Conservation (phyloP, 92 coral and sea anemone species). For the Meandrina meandrites region DNA sequence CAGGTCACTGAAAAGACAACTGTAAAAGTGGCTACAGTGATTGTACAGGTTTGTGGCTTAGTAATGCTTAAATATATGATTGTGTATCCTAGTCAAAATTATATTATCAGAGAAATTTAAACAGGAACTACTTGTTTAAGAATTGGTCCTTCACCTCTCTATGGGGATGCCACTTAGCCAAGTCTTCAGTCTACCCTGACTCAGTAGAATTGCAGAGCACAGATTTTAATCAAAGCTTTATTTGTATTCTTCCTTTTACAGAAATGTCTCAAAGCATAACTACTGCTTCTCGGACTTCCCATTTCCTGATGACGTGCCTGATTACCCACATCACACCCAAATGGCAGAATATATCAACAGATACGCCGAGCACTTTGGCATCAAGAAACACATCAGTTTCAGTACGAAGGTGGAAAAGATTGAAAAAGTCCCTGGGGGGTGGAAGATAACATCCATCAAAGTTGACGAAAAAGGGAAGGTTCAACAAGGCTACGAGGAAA, state of each 20-base stretch:
- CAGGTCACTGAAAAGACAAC: too few species aligned
- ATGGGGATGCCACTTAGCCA: too few species aligned
- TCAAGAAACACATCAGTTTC: constrained; percentile 57
- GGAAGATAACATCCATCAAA: constrained; percentile 59
- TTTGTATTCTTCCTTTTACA: constrained; percentile 29
- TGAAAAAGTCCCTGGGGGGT: constrained; percentile 40
- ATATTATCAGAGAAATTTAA: too few species aligned
- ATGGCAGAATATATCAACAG: constrained; percentile 66
- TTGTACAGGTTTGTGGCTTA: too few species aligned
- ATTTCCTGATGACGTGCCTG: constrained; percentile 75
- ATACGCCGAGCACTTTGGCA: constrained; percentile 70
- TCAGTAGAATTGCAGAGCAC: background rate
- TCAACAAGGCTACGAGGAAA: constrained; percentile 7
- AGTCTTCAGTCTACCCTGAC: too few species aligned
- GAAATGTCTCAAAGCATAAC: constrained; percentile 82
- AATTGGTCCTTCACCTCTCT: too few species aligned
- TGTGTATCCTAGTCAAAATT: too few species aligned
- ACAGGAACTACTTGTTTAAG: too few species aligned
- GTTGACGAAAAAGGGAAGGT: constrained; percentile 47
- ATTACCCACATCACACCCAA: constrained; percentile 74
- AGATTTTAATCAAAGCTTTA: too few species aligned
- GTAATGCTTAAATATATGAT: too few species aligned
- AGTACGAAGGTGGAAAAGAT: constrained; percentile 65
- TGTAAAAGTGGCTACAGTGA: too few species aligned
- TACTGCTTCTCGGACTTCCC: constrained; percentile 86